These are phyloP conservation scores for Oedothorax gibbosus DNA, from an alignment of 1,140 invertebrate species.

Conservation along the genomic window DNA sequence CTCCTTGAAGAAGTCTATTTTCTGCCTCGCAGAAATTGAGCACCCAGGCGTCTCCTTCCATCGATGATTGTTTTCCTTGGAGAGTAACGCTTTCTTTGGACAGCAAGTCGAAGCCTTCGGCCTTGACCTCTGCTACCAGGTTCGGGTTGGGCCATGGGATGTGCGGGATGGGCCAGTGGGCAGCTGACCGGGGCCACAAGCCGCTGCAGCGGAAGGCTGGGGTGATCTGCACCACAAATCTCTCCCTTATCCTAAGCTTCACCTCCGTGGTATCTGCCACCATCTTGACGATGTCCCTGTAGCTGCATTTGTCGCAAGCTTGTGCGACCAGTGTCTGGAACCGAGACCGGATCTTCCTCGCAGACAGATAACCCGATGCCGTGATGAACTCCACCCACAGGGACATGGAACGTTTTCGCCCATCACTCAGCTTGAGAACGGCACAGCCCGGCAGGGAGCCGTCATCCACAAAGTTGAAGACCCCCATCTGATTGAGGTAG, in stretches of 20 bases:
- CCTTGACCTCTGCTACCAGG: conserved; percentile 94
- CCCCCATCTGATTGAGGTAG: conserved; percentile 96
- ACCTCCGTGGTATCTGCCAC: conserved; percentile 91
- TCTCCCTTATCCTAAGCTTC: conserved; percentile 85
- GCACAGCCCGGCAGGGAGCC: conserved; percentile 92
- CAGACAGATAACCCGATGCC: conserved; percentile 91
- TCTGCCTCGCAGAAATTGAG: conserved; percentile 95
- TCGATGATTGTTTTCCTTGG: conserved; percentile 90
- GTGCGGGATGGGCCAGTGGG: conserved; percentile 93
- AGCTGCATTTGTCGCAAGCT: conserved; percentile 91
- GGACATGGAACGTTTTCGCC: conserved; percentile 94
- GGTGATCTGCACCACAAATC: conserved; percentile 88
- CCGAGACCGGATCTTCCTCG: conserved; percentile 89
- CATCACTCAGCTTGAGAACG: conserved; percentile 85
- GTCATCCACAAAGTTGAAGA: conserved; percentile 96
- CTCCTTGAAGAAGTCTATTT: conserved; percentile 86
- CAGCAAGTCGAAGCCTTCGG: conserved; percentile 95
- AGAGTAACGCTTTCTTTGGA: conserved; percentile 87
- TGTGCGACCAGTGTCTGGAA: conserved; percentile 94
- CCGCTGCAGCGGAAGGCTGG: conserved; percentile 93
- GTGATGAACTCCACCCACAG: conserved; percentile 98
- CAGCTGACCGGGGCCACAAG: conserved; percentile 93
- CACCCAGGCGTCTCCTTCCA: conserved; percentile 98
- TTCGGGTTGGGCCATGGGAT: conserved; percentile 95
- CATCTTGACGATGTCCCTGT: conserved; percentile 91